A percentile compares a stretch with the other conserved stretches of the same genome.
phyloP scores from a whole-genome alignment of 2,797 vertebrate genomes.

The Sebastolobus alascanus region DNA sequence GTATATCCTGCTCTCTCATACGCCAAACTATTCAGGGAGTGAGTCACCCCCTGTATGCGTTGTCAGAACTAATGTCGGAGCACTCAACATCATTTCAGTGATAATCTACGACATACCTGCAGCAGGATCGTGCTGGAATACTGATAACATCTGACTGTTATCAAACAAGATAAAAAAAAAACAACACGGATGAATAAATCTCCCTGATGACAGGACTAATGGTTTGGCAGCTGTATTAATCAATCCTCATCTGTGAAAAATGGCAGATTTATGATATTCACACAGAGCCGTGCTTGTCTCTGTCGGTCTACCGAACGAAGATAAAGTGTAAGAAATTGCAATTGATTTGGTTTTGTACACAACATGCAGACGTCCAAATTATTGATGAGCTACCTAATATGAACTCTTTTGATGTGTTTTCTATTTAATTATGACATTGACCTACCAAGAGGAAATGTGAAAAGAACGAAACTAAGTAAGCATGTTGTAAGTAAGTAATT shows the following conservation, averaged over 20 bases:
- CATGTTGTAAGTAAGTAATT: neutral
- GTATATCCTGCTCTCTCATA: slow-evolving; percentile 2
- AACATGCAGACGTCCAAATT: slow-evolving; percentile 32
- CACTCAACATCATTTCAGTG: slow-evolving; percentile 42
- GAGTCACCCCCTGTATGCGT: slow-evolving; percentile 30
- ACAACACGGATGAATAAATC: slow-evolving; percentile 50
- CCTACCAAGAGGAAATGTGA: neutral
- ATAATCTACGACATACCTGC: slow-evolving; percentile 47
- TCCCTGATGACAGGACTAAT: slow-evolving; percentile 55
- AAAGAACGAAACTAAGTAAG: neutral
- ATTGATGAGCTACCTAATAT: slow-evolving; percentile 1
- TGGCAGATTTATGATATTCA: slow-evolving; percentile 58
- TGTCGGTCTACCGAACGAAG: slow-evolving; percentile 38
- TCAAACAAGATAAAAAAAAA: slow-evolving; percentile 21
- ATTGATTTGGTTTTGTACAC: slow-evolving; percentile 48
- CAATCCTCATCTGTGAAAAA: slow-evolving; percentile 58
- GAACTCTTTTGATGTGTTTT: slow-evolving; percentile 6
- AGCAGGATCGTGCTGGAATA: slow-evolving; percentile 44
- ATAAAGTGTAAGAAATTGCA: slow-evolving; percentile 48
- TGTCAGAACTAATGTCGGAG: slow-evolving; percentile 44
- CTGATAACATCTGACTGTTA: slow-evolving; percentile 54
- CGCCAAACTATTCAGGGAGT: slow-evolving; percentile 28
- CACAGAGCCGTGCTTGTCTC: slow-evolving; percentile 27
- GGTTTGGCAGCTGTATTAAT: slow-evolving; percentile 70
- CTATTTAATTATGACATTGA: neutral